phyloP scores from a whole-genome alignment of 2,797 vertebrate species.

The Hephaestus fuliginosus region DNA sequence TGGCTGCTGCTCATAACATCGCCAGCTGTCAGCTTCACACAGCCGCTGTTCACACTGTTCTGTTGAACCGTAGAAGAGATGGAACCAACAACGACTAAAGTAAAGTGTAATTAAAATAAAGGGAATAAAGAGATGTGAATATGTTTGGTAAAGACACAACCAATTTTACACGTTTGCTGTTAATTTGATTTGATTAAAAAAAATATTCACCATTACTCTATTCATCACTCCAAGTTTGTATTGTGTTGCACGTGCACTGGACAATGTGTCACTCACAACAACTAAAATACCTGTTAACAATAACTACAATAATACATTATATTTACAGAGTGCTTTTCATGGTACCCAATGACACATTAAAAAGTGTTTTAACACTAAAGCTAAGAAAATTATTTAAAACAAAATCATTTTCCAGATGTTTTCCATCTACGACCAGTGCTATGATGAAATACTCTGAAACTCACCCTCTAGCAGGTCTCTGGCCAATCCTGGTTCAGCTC shows the following conservation, averaged over 20 bases:
- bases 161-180: neutral
- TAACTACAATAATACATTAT: too few species aligned
- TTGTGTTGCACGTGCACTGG: neutral
- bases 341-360: too few species aligned
- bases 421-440: too few species aligned
- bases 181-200: neutral
- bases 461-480: conserved; percentile 96
- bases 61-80: neutral
- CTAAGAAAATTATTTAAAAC: neutral
- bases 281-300: neutral
- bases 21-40: conserved; percentile 3
- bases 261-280: neutral
- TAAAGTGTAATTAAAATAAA: neutral
- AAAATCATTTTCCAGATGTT: neutral
- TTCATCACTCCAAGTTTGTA: neutral
- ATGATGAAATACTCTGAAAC: conserved; percentile 16
- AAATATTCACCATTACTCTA: neutral
- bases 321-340: too few species aligned
- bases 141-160: neutral
- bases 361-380: too few species aligned
- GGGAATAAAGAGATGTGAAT: neutral
- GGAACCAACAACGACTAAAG: neutral
- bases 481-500: conserved; percentile 96
- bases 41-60: too few species aligned
- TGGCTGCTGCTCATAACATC: conserved; percentile 8